Percentiles rank a stretch among this genome's conserved stretches.
phyloP scores from a whole-genome alignment of 2,113 vertebrate species.

The Neogobius melanostomus region DNA sequence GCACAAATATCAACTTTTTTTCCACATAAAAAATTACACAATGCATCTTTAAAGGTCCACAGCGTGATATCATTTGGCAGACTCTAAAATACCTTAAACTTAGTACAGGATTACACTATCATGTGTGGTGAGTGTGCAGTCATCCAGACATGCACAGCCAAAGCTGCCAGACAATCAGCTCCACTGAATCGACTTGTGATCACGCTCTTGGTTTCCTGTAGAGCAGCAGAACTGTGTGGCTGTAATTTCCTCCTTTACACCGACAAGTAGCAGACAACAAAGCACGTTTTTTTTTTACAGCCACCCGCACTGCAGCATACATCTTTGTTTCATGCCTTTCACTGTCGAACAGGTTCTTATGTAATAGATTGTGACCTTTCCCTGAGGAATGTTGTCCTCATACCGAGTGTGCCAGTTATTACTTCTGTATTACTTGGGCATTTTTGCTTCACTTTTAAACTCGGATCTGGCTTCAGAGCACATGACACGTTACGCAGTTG shows the following conservation, averaged over 20 bases:
- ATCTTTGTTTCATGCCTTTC: not conserved
- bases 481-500: not conserved
- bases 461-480: conserved; percentile 9
- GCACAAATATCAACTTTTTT: no score
- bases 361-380: not conserved
- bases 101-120: not conserved
- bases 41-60: no score
- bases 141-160: not conserved
- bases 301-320: conserved; percentile 1
- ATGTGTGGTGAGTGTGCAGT: not conserved
- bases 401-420: not conserved
- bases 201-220: not conserved
- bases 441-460: not conserved
- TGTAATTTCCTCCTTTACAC: conserved; percentile 31
- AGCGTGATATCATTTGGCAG: not conserved
- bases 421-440: not conserved
- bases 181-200: not conserved
- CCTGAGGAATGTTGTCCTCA: not conserved
- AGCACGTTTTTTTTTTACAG: not conserved
- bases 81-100: not conserved
- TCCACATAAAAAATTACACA: no score
- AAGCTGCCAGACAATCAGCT: not conserved
- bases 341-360: not conserved
- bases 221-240: conserved; percentile 15
- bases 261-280: conserved; percentile 19